Conservation (phyloP, 2,888 invertebrate species). For the Acleris cristana region DNA sequence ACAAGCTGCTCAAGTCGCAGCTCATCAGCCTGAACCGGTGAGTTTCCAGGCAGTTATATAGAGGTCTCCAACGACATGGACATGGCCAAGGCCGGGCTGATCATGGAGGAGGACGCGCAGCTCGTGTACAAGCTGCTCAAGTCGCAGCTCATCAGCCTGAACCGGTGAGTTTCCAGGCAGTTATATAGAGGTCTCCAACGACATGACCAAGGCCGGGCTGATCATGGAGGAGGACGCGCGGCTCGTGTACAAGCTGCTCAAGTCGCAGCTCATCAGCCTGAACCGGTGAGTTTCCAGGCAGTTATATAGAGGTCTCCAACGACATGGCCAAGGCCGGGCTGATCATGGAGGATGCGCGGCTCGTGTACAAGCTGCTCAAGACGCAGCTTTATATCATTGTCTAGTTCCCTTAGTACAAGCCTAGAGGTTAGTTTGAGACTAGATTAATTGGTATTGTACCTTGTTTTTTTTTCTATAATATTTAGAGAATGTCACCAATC, state of each 20-base stretch:
- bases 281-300: constrained; percentile 73
- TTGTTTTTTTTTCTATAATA: too few species aligned
- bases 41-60: constrained; percentile 42
- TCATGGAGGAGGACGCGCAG: constrained; percentile 97
- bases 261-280: constrained; percentile 92
- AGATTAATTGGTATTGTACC: too few species aligned
- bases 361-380: too few species aligned
- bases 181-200: constrained; percentile 57
- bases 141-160: constrained; percentile 91
- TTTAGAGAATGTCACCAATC: too few species aligned
- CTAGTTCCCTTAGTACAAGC: too few species aligned
- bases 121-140: constrained; percentile 95
- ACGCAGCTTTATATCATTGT: too few species aligned
- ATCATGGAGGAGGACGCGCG: constrained; percentile 97
- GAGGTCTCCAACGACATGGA: constrained; percentile 83
- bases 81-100: constrained; percentile 97
- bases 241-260: constrained; percentile 94
- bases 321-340: too few species aligned
- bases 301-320: neutral
- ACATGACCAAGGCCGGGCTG: constrained; percentile 97
- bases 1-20: constrained; percentile 95
- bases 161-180: constrained; percentile 70
- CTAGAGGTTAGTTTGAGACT: too few species aligned
- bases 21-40: constrained; percentile 88
- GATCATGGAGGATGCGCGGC: too few species aligned